Evolutionary conservation across 2,888 invertebrate species (phyloP).

Genomic region (Zygothrica quintamaculata): DNA sequence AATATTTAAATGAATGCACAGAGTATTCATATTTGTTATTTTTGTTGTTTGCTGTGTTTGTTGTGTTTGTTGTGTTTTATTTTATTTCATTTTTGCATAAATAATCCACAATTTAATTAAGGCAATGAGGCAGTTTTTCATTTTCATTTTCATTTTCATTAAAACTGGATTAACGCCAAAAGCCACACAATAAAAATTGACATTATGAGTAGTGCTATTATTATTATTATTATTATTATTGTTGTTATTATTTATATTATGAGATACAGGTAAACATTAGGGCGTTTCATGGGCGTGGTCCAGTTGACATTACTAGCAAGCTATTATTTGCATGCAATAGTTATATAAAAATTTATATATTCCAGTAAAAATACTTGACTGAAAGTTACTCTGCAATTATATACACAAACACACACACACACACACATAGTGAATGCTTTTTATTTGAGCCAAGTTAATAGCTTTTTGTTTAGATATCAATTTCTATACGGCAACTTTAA

Average conservation of each 20-base stretch:
- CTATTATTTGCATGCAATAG: not conserved
- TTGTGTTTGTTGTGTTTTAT: too few species aligned
- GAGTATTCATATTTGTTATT: conserved; percentile 4
- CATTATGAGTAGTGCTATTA: conserved; percentile 15
- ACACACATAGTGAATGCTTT: too few species aligned
- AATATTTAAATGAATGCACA: conserved; percentile 65
- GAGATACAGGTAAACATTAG: conserved; percentile 6
- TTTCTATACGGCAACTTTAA: too few species aligned
- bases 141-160: conserved; percentile 45
- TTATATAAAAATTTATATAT: conserved; percentile 5
- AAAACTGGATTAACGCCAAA: conserved; percentile 60
- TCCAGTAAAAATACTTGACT: too few species aligned
- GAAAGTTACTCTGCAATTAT: too few species aligned
- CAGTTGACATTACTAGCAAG: conserved; percentile 7
- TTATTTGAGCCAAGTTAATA: too few species aligned
- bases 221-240: conserved; percentile 4
- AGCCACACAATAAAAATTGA: conserved; percentile 58
- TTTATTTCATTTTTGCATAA: conserved; percentile 56
- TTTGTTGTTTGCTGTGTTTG: conserved; percentile 1
- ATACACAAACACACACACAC: too few species aligned
- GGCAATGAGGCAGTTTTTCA: conserved; percentile 56
- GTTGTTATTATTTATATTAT: conserved; percentile 6
- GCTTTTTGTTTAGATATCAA: too few species aligned
- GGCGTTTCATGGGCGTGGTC: conserved; percentile 1
- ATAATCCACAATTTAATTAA: conserved; percentile 79